These are phyloP conservation scores for Imbricaverruca yamaguchii DNA, from an alignment of 2,888 invertebrate genomes.

Conservation along the genomic window DNA sequence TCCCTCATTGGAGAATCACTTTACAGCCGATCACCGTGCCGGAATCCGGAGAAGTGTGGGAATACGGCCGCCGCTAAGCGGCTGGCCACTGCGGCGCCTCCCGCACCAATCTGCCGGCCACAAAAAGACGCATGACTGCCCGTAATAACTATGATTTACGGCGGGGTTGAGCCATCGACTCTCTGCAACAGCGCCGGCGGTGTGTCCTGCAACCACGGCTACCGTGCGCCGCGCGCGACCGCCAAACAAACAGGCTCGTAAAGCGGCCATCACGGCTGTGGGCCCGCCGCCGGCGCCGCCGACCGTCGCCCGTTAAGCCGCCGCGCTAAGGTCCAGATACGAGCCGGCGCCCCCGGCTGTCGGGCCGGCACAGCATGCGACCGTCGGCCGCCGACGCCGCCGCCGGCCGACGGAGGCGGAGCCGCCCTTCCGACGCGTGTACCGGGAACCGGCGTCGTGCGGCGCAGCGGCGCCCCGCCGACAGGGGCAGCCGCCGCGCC, in stretches of 20 bases:
- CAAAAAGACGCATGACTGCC: too few relatives aligned
- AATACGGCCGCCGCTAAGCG: neutral
- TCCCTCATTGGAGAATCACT: constrained; percentile 20
- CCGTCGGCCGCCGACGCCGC: neutral
- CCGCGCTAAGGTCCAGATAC: neutral
- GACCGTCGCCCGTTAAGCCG: neutral
- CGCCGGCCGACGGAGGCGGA: too few relatives aligned
- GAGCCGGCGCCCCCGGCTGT: neutral
- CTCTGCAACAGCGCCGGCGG: neutral
- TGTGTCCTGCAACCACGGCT: constrained; percentile 14
- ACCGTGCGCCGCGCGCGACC: constrained; percentile 10
- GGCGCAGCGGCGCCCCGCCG: too few relatives aligned
- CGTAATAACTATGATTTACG: neutral
- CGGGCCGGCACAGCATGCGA: neutral
- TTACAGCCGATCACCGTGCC: neutral
- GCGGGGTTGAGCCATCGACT: neutral
- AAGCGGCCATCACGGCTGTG: neutral
- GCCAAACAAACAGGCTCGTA: constrained; percentile 4
- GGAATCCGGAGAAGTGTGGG: constrained; percentile 1
- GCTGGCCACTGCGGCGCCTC: too few relatives aligned
- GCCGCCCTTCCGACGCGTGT: too few relatives aligned
- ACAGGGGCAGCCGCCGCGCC: too few relatives aligned
- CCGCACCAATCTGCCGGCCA: too few relatives aligned
- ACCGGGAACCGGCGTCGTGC: too few relatives aligned
- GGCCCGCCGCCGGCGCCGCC: neutral